phyloP scores from a whole-genome alignment of 2,888 invertebrate genomes.

The Tenthredo notha region DNA sequence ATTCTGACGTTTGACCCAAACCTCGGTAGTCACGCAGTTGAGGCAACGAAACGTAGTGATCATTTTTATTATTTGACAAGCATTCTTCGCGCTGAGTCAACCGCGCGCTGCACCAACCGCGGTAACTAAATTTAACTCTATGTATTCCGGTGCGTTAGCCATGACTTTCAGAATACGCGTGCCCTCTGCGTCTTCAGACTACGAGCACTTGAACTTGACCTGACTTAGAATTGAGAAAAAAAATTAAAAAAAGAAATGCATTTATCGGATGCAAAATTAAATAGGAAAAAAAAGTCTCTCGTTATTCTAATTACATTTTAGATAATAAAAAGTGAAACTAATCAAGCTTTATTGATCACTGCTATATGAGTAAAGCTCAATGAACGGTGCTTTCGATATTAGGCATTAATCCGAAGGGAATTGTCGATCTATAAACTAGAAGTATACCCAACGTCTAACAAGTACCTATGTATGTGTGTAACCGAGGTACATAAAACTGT shows the following conservation, averaged over 20 bases:
- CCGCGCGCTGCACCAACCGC: not conserved
- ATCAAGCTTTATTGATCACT: not conserved
- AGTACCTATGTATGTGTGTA: not conserved
- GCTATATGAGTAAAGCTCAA: not conserved
- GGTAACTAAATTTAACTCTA: constrained; percentile 48
- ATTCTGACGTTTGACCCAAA: not conserved
- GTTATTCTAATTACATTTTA: not conserved
- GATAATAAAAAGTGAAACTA: not conserved
- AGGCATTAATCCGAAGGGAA: not conserved
- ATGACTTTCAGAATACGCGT: constrained; percentile 23
- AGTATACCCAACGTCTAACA: not conserved
- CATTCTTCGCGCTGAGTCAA: constrained; percentile 51
- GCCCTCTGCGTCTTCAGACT: not conserved
- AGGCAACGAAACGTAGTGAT: constrained; percentile 30
- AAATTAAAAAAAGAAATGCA: not conserved
- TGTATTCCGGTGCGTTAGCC: constrained; percentile 34
- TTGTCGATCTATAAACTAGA: not conserved
- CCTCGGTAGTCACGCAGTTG: not conserved
- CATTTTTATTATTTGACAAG: constrained; percentile 50
- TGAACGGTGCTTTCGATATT: not conserved
- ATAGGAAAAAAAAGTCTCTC: not conserved
- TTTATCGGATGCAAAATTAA: not conserved
- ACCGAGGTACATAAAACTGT: constrained; percentile 16
- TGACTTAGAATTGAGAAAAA: not conserved
- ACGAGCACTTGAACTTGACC: constrained; percentile 50